Conservation (phyloP, 2,113 vertebrate genomes). For the Steatornis caripensis region DNA sequence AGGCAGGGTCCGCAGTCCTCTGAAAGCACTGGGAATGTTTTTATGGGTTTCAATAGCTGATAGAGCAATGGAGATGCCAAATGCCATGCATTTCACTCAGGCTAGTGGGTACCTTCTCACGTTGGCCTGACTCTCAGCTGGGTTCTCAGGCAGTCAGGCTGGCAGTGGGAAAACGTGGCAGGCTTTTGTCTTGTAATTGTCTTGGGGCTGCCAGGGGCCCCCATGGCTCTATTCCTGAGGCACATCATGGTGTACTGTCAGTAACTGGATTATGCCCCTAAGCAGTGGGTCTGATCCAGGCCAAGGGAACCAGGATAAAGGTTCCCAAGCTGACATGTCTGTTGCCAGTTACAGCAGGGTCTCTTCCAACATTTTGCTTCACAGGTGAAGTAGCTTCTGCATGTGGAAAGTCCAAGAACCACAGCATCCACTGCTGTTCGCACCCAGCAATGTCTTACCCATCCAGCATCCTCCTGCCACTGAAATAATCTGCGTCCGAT, state of each 20-base stretch:
- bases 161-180: not conserved
- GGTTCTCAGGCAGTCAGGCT: not conserved
- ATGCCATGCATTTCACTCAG: not conserved
- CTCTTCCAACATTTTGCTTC: not conserved
- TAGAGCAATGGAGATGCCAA: not conserved
- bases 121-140: not conserved
- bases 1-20: not conserved
- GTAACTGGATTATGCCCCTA: not conserved
- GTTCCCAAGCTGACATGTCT: not conserved
- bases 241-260: not conserved
- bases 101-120: not conserved
- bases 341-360: not conserved
- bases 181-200: not conserved
- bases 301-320: not conserved
- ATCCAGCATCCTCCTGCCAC: not conserved
- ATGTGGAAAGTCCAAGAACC: not conserved
- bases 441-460: not conserved
- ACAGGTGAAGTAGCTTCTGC: not conserved
- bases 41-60: not conserved
- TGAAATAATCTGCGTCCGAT: not conserved
- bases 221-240: not conserved
- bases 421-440: not conserved
- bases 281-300: not conserved
- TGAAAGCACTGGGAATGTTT: not conserved
- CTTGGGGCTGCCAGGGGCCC: not conserved